A percentile compares a stretch with the other conserved stretches of the same genome.
phyloP scores from a whole-genome alignment of 2,888 invertebrate genomes.

The Rhorus exstirpatorius region DNA sequence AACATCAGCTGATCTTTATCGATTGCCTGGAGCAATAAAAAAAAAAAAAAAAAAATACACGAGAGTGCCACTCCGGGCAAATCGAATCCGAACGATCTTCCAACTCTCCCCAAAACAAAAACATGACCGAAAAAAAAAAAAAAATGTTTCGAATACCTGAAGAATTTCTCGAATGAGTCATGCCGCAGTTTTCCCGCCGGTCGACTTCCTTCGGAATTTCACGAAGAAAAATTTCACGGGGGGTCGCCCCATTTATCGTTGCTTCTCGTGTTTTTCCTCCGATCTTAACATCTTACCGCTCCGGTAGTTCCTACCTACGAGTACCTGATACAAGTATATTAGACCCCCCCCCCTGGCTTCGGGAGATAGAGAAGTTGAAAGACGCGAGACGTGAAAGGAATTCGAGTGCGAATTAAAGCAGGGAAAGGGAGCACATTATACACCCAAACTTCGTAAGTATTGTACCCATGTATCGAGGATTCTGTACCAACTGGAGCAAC shows the following conservation, averaged over 20 bases:
- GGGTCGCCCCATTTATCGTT: slow-evolving; percentile 1
- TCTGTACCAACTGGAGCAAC: no score
- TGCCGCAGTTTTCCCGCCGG: slow-evolving; percentile 1
- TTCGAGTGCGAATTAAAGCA: neutral
- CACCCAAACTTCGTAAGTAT: no score
- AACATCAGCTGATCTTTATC: slow-evolving; percentile 2
- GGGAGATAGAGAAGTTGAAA: slow-evolving; percentile 33
- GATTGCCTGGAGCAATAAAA: neutral
- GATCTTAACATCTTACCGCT: slow-evolving; percentile 26
- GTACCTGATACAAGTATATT: neutral
- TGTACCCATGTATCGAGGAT: no score
- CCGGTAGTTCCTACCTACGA: slow-evolving; percentile 15
- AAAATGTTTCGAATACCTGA: slow-evolving; percentile 50
- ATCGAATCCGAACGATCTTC: neutral
- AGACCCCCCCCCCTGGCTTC: neutral
- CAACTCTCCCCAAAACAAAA: no score
- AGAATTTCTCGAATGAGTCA: slow-evolving; percentile 46
- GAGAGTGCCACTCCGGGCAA: neutral
- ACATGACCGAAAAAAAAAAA: slow-evolving; percentile 13
- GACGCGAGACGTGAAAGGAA: slow-evolving; percentile 3
- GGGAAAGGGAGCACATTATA: neutral
- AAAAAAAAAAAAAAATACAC: no score
- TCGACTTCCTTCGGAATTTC: slow-evolving; percentile 28
- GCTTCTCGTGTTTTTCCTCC: slow-evolving; percentile 16
- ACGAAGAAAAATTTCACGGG: slow-evolving; percentile 22